These are phyloP conservation scores for Smutsia temminckii DNA, from an alignment of 2,797 vertebrate species.

Conservation along the genomic window DNA sequence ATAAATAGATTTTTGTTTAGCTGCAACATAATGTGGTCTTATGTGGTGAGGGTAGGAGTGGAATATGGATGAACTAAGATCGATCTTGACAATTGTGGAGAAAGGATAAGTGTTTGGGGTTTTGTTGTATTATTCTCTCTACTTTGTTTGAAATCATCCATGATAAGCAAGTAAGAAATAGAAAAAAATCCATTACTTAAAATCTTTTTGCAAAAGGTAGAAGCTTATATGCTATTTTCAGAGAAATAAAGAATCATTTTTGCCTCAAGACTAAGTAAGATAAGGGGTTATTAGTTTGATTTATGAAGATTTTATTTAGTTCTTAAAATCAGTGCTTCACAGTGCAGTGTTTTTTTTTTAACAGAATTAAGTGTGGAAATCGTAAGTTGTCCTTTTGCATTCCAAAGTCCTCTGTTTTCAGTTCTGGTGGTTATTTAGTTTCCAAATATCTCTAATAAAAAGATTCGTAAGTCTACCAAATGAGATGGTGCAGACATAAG, in stretches of 20 bases:
- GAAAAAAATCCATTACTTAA: not conserved
- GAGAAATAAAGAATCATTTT: slow-evolving; percentile 25
- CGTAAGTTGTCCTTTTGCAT: not conserved
- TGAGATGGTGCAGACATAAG: slow-evolving; percentile 1
- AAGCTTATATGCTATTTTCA: not conserved
- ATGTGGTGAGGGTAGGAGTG: not conserved
- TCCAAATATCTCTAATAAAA: slow-evolving; percentile 6
- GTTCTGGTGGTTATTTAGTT: slow-evolving; percentile 7
- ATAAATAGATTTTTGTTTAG: not conserved
- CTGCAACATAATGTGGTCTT: not conserved
- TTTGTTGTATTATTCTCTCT: not conserved
- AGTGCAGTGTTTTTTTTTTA: not conserved
- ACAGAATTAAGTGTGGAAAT: not conserved
- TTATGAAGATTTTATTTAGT: not conserved
- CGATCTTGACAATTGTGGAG: not conserved
- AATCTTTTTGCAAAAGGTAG: not conserved
- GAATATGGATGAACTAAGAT: not conserved
- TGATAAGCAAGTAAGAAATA: not conserved
- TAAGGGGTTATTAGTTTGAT: not conserved
- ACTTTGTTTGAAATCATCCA: not conserved
- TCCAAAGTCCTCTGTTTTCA: not conserved
- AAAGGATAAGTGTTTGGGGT: not conserved
- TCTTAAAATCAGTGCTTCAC: not conserved
- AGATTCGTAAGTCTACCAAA: not conserved
- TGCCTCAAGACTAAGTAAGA: not conserved